Percentiles rank a stretch among this genome's conserved stretches.
Conservation (phyloP, 2,113 vertebrate genomes). For the Phaethornis superciliosus region DNA sequence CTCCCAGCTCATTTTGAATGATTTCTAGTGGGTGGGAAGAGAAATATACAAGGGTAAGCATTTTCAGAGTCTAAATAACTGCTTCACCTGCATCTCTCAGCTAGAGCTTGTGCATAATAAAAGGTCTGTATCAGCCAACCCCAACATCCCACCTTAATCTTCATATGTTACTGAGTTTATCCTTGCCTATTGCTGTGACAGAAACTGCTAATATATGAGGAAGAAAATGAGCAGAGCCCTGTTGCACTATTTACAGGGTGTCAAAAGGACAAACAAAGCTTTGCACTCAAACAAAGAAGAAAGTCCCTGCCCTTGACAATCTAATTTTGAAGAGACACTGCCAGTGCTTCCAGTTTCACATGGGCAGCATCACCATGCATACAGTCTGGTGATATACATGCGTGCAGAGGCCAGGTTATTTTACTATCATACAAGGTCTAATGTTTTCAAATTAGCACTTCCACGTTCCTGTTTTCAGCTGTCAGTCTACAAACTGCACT, state of each 20-base stretch:
- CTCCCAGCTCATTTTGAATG: background rate
- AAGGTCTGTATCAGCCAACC: constrained; percentile 18
- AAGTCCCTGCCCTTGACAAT: background rate
- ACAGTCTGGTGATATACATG: background rate
- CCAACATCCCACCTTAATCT: background rate
- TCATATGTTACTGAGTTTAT: constrained; percentile 25
- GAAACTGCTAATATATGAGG: background rate
- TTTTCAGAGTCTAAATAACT: constrained; percentile 22
- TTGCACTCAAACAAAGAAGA: background rate
- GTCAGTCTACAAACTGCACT: background rate
- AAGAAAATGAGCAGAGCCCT: constrained; percentile 12
- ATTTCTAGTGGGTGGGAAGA: constrained; percentile 5
- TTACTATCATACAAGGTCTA: background rate
- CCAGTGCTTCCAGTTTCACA: background rate
- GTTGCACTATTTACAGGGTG: background rate
- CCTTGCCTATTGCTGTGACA: background rate
- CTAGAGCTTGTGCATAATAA: background rate
- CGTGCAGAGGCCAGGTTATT: background rate
- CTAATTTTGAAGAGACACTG: background rate
- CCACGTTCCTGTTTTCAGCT: background rate
- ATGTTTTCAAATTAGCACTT: background rate
- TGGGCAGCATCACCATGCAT: background rate
- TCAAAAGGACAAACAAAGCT: background rate
- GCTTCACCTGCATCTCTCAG: background rate
- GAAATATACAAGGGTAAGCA: constrained; percentile 14